Base-by-base conservation (phyloP, 2,888 invertebrate genomes). In the Lacanobia oleracea region DNA sequence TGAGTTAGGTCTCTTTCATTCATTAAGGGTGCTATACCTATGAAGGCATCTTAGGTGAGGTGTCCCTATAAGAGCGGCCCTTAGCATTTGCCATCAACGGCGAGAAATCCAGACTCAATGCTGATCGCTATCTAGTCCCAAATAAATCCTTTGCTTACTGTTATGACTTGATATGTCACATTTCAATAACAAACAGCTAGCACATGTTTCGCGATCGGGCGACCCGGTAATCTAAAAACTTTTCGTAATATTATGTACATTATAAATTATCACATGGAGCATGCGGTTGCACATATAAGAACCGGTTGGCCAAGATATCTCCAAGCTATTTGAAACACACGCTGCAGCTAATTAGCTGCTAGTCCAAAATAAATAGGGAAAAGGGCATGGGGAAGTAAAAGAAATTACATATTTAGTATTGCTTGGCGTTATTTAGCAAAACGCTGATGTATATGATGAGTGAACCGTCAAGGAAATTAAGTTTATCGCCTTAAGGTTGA, bases 221-320 rank as follows among this genome's bases (percentile, higher is more conserved):
- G 72, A 77, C 78, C 75, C 71, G 77, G n/a, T 86, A 56, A 79
- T 83, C 79, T 77, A 80, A 66, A 71, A 72, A 40, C 69, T n/a
- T n/a, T n/a, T n/a, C n/a, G n/a, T n/a, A n/a, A n/a, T n/a, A n/a
- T n/a, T n/a, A n/a, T n/a, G n/a, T n/a, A n/a, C n/a, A n/a, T 66
- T 60, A 57, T 59, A 45, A 72, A 33, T 63, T 72, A 78, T 77
- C 72, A 56, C n/a, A 54, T 48, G 21, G 48, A 60, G 59, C 50
- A 73, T 67, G 23, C 71, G 23, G n/a, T 21, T 37, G 43, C 27
- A 27, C 23, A 14, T 16, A 50, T 51, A 48, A 48, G 48, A 48
- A 48, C 18, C 18, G 18, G 48, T 18, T 48, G 6, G 7, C 0
- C 48, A 27, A 48, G 48, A 45, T 45, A 45, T 16, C 45, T 45